Evolutionary conservation across 2,113 vertebrate genomes (phyloP).

Genomic region (Varanus komodoensis): DNA sequence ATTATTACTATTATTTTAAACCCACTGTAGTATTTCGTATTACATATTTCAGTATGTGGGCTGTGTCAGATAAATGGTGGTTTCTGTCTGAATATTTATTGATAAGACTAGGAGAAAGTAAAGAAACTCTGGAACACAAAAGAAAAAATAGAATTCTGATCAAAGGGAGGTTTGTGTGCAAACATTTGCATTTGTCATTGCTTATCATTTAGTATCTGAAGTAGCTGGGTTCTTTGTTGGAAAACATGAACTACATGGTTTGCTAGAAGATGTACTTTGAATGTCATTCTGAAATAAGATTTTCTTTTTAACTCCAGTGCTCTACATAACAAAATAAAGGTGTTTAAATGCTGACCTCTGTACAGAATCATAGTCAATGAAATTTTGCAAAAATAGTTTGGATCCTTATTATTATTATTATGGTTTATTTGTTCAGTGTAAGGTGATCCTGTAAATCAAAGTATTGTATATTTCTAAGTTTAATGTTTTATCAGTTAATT

Average conservation of each 20-base stretch:
- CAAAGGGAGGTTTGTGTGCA: neutral
- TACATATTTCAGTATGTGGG: neutral
- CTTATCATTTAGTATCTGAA: neutral
- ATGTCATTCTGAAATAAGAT: neutral
- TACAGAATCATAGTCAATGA: neutral
- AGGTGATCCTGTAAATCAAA: neutral
- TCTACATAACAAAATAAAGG: neutral
- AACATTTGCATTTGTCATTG: neutral
- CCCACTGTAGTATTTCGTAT: neutral
- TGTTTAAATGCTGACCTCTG: neutral
- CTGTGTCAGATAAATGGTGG: neutral
- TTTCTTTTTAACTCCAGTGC: neutral
- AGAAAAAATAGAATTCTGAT: neutral
- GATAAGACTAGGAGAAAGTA: neutral
- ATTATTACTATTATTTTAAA: no score
- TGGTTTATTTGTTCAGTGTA: neutral
- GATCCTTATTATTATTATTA: neutral
- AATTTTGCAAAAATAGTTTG: neutral
- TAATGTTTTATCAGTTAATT: neutral
- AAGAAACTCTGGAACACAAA: neutral
- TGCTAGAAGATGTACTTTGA: constrained; percentile 9
- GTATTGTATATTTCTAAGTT: neutral
- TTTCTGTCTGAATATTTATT: neutral
- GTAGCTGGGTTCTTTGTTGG: neutral
- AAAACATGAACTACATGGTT: neutral